Conservation (phyloP, 2,888 invertebrate genomes). For the Trileptium ribeirensis region DNA sequence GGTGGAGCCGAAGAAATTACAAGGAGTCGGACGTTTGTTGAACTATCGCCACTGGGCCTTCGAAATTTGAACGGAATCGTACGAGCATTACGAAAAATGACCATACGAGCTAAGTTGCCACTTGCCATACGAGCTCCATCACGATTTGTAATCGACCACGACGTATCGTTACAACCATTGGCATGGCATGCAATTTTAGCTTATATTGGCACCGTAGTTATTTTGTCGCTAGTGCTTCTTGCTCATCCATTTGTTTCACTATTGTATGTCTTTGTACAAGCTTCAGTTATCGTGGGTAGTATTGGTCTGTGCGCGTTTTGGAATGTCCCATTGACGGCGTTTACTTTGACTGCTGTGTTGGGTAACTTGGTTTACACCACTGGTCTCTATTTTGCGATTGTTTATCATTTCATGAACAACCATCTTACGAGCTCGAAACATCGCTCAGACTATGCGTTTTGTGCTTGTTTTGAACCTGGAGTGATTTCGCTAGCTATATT, state of each 20-base stretch:
- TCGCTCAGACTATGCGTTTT: neutral
- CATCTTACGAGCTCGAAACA: constrained; percentile 25
- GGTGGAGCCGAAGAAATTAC: constrained; percentile 41
- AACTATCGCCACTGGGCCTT: constrained; percentile 42
- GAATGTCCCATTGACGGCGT: constrained; percentile 44
- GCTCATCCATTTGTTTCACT: constrained; percentile 38
- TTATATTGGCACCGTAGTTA: constrained; percentile 24
- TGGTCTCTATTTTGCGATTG: constrained; percentile 43
- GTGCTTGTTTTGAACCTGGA: neutral
- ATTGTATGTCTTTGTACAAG: neutral
- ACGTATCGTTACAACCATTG: constrained; percentile 35
- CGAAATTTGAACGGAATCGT: neutral
- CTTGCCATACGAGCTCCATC: constrained; percentile 42
- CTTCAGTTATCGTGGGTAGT: constrained; percentile 37
- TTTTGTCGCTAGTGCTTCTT: constrained; percentile 37
- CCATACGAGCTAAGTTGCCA: constrained; percentile 33
- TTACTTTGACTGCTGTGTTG: constrained; percentile 40
- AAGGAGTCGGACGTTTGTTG: constrained; percentile 45
- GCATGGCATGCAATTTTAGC: neutral
- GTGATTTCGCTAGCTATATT: neutral
- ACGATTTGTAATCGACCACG: constrained; percentile 45
- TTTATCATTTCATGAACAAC: constrained; percentile 44
- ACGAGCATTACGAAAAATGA: neutral
- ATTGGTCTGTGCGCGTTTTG: constrained; percentile 39
- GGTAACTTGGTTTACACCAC: constrained; percentile 29